A percentile compares a stretch with the other conserved stretches of the same genome.
Conservation (phyloP, 1,140 invertebrate species). For the Nasonia longicornis region DNA sequence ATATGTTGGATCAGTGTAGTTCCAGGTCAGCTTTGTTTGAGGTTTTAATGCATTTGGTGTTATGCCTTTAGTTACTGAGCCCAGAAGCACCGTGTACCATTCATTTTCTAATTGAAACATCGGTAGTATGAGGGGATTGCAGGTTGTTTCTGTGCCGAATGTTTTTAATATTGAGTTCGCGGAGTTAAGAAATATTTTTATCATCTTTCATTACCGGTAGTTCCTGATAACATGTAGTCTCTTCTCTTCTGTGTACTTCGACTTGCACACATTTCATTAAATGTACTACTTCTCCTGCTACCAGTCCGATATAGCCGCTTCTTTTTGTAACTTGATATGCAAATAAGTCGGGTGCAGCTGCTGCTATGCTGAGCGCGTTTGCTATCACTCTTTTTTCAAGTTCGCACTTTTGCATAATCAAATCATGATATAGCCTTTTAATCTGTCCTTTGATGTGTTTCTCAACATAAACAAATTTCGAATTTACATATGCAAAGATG, state of each 20-base stretch:
- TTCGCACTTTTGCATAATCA: too few species aligned
- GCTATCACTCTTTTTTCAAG: too few species aligned
- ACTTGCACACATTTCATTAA: conserved; percentile 44
- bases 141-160: neutral
- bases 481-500: too few species aligned
- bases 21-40: neutral
- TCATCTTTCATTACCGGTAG: neutral
- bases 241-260: conserved; percentile 7
- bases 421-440: too few species aligned
- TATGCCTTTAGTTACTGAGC: too few species aligned
- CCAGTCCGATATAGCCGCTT: too few species aligned
- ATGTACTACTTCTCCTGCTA: conserved; percentile 1
- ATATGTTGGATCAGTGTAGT: neutral
- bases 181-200: neutral
- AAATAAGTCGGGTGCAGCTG: too few species aligned
- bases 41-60: neutral
- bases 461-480: too few species aligned
- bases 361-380: too few species aligned
- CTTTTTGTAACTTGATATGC: too few species aligned
- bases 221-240: conserved; percentile 25
- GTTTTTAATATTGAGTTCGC: neutral
- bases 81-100: neutral
- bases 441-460: too few species aligned
- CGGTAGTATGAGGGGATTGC: neutral
- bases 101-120: neutral